A percentile compares a stretch with the other conserved stretches of the same genome.
Evolutionary conservation across 2,888 invertebrate genomes (phyloP).

Genomic region (Platycheirus rosarum): DNA sequence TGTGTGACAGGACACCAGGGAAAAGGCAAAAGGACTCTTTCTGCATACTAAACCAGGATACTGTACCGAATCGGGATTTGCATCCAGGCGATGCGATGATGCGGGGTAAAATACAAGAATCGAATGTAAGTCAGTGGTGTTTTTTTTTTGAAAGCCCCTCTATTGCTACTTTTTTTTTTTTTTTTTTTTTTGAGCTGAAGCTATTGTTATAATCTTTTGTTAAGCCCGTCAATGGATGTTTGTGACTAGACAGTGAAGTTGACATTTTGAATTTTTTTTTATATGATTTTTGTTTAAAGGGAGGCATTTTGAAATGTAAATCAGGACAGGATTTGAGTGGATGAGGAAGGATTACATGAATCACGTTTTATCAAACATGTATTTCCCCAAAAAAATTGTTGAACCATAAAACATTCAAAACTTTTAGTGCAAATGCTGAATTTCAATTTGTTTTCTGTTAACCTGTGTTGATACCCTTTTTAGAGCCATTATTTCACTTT

Average conservation of each 20-base stretch:
- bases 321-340: neutral
- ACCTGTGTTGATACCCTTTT: too few species aligned
- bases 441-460: too few species aligned
- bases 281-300: neutral
- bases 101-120: conserved; percentile 33
- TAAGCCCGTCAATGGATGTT: conserved; percentile 44
- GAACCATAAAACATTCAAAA: neutral
- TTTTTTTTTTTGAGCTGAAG: neutral
- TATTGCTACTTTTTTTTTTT: too few species aligned
- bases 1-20: conserved; percentile 7
- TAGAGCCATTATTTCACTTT: too few species aligned
- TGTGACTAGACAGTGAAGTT: conserved; percentile 48
- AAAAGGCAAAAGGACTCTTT: neutral
- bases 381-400: neutral
- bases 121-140: conserved; percentile 72
- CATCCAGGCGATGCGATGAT: conserved; percentile 43
- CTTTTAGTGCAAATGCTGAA: neutral
- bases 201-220: conserved; percentile 56
- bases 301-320: neutral
- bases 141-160: conserved; percentile 32
- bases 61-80: conserved; percentile 20
- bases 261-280: conserved; percentile 49
- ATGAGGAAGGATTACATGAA: conserved; percentile 2
- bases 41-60: conserved; percentile 25
- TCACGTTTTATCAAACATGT: conserved; percentile 1